phyloP scores from a whole-genome alignment of 1,140 invertebrate species.

The Ips typographus region DNA sequence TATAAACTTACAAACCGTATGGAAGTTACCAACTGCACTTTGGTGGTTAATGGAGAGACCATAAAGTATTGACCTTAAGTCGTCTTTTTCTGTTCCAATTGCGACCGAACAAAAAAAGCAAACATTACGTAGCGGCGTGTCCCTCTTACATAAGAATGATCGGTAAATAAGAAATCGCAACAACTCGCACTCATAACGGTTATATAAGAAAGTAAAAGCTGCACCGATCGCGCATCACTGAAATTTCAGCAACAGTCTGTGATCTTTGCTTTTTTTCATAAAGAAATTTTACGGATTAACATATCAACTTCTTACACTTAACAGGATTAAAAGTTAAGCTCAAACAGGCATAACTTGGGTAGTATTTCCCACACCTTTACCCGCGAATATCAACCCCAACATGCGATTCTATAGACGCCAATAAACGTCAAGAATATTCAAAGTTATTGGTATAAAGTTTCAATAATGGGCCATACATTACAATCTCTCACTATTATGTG shows the following conservation, averaged over 20 bases:
- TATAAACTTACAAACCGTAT: not conserved
- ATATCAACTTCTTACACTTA: no score
- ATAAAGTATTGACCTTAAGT: not conserved
- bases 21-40: not conserved
- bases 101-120: not conserved
- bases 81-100: not conserved
- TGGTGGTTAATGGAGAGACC: not conserved
- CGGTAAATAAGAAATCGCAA: not conserved
- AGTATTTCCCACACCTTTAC: not conserved
- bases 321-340: no score
- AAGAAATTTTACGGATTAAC: no score
- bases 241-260: not conserved
- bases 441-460: conserved; percentile 15
- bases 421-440: conserved; percentile 15
- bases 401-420: conserved; percentile 1
- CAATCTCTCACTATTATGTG: conserved; percentile 13
- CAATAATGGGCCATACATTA: conserved; percentile 12
- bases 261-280: no score
- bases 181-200: not conserved
- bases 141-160: not conserved
- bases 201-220: conserved; percentile 5
- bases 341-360: no score
- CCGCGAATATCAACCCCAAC: not conserved
- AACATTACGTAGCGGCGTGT: not conserved
- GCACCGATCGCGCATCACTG: not conserved